Evolutionary conservation across 2,113 vertebrate genomes (phyloP), one percentile per base, ranked within the genome.

Genomic region (Montifringilla adamsi): DNA sequence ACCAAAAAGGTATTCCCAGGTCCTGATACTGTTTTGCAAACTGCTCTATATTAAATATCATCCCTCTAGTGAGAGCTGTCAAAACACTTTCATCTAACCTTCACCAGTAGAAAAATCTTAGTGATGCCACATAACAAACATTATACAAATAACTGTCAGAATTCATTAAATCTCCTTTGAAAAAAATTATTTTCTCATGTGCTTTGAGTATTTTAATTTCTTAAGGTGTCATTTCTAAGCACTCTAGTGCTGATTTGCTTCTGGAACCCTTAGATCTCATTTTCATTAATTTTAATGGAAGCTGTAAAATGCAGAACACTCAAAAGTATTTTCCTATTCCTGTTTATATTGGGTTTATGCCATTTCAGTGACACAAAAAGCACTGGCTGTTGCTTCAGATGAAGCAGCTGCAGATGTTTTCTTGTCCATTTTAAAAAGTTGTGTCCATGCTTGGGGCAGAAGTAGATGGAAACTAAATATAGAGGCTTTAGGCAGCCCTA

Each of bases 141-240:
- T 98, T 94, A 95, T 96, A 97, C 97, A 97, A 97, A 97, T 96
- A 98, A 81, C 97, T 97, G 97, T 97, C 98, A 98, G 66, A 89
- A 90, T 86, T 86, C 92, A 84, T 98, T 97, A 98, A 37, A 76
- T 97, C 97, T 96, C 79, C 59, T 22, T 95, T 76, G 88, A 92
- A 94, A 90, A 76, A 76, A 27, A 50, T 6, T 30, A 62, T 84
- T 93, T 93, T 96, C 86, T 92, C 77, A 58, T 82, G 53, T 72
- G 83, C 94, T 89, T 92, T 84, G 62, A 56, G 58, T 87, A 72
- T 84, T 84, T 90, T 58, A 62, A 79, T 79, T 94, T 89, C 84
- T 96, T 77, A 75, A 94, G 73, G 91, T 92, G 77, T 75, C 23
- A 12, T 27, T 86, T 94, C 60, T 26, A 67, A 77, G 63, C 26